Percentiles rank a stretch among this genome's conserved stretches.
These are phyloP conservation scores for Brachyistius frenatus DNA, from an alignment of 2,113 vertebrate species.

Conservation along the genomic window DNA sequence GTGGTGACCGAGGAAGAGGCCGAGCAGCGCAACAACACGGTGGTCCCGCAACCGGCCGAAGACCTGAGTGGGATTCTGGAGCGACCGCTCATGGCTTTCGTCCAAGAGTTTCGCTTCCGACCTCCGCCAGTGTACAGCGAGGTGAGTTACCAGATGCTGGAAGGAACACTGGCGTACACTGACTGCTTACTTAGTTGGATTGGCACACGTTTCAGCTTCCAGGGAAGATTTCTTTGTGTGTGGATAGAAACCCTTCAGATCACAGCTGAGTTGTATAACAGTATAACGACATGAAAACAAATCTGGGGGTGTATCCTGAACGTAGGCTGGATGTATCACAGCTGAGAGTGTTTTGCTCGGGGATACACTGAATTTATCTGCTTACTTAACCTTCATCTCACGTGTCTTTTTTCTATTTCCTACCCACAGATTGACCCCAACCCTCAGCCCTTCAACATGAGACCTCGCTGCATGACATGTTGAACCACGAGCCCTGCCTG, in stretches of 20 bases:
- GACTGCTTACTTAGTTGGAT: conserved; percentile 3
- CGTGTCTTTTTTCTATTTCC: neutral
- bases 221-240: neutral
- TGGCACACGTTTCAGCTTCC: neutral
- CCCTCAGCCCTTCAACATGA: conserved; percentile 81
- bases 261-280: conserved; percentile 9
- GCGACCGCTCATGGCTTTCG: conserved; percentile 90
- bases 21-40: conserved; percentile 57
- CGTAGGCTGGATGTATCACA: neutral
- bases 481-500: conserved; percentile 78
- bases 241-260: neutral
- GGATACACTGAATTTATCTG: neutral
- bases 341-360: neutral
- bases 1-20: conserved; percentile 87
- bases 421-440: conserved; percentile 92
- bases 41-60: conserved; percentile 62
- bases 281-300: conserved; percentile 2
- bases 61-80: conserved; percentile 83
- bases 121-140: conserved; percentile 94
- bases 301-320: conserved; percentile 8
- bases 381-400: neutral
- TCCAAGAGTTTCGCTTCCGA: conserved; percentile 93
- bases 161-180: neutral
- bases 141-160: conserved; percentile 80
- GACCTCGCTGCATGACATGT: conserved; percentile 95